A percentile compares a stretch with the other conserved stretches of the same genome.
Evolutionary conservation across 2,888 invertebrate genomes (phyloP).

Genomic region (Caenorhabditis uteleia): DNA sequence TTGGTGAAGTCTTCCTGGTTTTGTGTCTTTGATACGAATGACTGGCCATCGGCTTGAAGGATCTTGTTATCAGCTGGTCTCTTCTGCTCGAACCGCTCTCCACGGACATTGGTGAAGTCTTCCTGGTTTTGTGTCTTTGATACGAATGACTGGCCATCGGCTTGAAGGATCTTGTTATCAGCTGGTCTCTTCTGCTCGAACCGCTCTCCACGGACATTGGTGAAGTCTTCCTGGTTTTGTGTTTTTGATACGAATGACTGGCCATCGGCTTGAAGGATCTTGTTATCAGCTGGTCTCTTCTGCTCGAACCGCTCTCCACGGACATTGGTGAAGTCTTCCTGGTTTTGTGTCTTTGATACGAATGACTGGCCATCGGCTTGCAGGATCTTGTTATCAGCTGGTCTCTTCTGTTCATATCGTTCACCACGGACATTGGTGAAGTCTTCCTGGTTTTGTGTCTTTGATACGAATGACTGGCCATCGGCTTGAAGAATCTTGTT

Average conservation of each 20-base stretch:
- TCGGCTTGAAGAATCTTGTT: conserved; percentile 11
- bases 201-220: conserved; percentile 6
- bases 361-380: background rate
- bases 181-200: conserved; percentile 10
- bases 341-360: background rate
- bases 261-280: background rate
- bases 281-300: background rate
- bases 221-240: conserved; percentile 13
- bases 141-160: conserved; percentile 9
- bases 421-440: conserved; percentile 2
- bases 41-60: conserved; percentile 8
- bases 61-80: conserved; percentile 15
- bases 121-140: conserved; percentile 14
- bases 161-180: conserved; percentile 15
- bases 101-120: conserved; percentile 13
- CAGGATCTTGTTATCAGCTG: conserved; percentile 4
- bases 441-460: conserved; percentile 1
- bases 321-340: conserved; percentile 2
- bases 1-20: conserved; percentile 18
- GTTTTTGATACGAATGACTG: background rate
- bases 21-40: conserved; percentile 11
- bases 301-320: background rate
- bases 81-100: conserved; percentile 13
- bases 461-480: background rate
- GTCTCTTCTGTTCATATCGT: background rate